Percentiles rank a stretch among this genome's conserved stretches.
These are phyloP conservation scores for Schizothorax lantsangensis DNA, from an alignment of 2,797 vertebrate species.

Conservation along the genomic window DNA sequence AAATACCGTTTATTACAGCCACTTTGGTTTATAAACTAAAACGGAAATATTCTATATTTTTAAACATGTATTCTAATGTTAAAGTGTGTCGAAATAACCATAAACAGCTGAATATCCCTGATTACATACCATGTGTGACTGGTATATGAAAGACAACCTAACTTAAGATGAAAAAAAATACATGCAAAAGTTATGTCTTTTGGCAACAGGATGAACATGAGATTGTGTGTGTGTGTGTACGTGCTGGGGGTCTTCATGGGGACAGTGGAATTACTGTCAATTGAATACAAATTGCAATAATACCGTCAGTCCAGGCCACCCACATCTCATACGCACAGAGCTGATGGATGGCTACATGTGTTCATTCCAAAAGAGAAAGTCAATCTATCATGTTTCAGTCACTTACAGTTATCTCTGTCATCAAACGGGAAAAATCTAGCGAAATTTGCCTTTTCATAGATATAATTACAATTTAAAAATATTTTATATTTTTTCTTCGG, in stretches of 20 bases:
- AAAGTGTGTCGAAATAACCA: neutral
- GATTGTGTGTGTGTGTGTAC: neutral
- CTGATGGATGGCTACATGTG: constrained; percentile 78
- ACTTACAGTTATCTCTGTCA: constrained; percentile 57
- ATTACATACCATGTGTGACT: neutral
- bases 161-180: neutral
- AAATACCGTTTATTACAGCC: neutral
- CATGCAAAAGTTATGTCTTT: neutral
- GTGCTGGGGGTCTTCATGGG: constrained; percentile 43
- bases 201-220: neutral
- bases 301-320: constrained; percentile 66
- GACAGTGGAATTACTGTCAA: constrained; percentile 75
- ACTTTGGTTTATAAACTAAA: neutral
- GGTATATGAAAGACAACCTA: neutral
- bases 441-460: neutral
- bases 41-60: neutral
- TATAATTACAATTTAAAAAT: neutral
- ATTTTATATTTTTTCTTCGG: neutral
- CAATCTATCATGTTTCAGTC: constrained; percentile 61
- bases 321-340: constrained; percentile 72
- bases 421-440: neutral
- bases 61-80: neutral
- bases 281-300: constrained; percentile 79
- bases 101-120: neutral
- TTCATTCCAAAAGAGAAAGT: constrained; percentile 71